Percentiles rank a stretch among this genome's conserved stretches.
Evolutionary conservation across 2,113 vertebrate species (phyloP).

Genomic region (Pomatorhinus ruficollis): DNA sequence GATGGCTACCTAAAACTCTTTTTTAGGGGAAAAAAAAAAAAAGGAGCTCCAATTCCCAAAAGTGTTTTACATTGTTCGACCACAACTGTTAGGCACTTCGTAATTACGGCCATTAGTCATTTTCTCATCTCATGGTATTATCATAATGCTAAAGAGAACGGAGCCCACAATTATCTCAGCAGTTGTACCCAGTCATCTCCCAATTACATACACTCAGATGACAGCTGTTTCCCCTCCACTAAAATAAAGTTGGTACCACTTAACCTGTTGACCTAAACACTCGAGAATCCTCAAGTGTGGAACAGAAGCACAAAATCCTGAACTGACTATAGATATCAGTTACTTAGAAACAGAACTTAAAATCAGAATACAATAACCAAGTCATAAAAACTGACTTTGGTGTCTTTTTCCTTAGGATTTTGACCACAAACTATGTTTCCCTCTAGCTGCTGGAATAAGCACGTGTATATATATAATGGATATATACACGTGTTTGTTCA

Average conservation of each 20-base stretch:
- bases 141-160: neutral
- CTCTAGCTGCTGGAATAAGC: neutral
- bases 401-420: neutral
- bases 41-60: neutral
- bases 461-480: accelerated
- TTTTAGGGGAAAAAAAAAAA: neutral
- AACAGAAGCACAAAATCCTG: neutral
- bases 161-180: conserved; percentile 14
- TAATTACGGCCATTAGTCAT: neutral
- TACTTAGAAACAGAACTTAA: neutral
- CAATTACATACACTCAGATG: neutral
- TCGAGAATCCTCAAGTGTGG: neutral
- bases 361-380: neutral
- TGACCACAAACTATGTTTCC: neutral
- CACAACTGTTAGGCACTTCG: neutral
- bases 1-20: neutral
- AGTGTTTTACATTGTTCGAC: neutral
- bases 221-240: neutral
- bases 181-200: conserved; percentile 4
- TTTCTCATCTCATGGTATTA: neutral
- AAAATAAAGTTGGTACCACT: neutral
- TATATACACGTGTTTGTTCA: accelerated
- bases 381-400: neutral
- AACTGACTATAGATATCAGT: neutral
- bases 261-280: neutral